Conservation (phyloP, 2,797 vertebrate genomes). For the Miichthys miiuy region DNA sequence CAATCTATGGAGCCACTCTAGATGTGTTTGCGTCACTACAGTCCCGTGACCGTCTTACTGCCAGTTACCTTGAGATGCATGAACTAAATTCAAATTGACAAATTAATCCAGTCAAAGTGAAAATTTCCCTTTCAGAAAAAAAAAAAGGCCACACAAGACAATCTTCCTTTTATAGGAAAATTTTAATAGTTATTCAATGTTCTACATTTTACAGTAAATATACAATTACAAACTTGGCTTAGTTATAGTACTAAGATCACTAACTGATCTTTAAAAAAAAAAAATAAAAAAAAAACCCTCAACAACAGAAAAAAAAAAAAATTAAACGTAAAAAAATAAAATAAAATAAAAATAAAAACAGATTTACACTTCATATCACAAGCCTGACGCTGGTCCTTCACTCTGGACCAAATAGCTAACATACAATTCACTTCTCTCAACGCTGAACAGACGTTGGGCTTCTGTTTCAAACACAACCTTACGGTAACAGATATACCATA, state of each 20-base stretch:
- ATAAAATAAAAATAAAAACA: constrained; percentile 79
- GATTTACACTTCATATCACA: constrained; percentile 96
- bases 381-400: constrained; percentile 88
- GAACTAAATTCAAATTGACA: background rate
- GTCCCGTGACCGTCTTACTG: background rate
- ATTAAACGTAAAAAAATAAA: constrained; percentile 53
- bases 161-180: constrained; percentile 90
- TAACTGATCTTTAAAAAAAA: constrained; percentile 93
- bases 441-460: constrained; percentile 82
- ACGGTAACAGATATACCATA: constrained; percentile 84
- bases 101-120: background rate
- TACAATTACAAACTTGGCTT: constrained; percentile 99
- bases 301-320: constrained; percentile 65
- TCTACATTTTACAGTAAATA: constrained; percentile 99
- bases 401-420: constrained; percentile 85
- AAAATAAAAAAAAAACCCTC: constrained; percentile 74
- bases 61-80: background rate
- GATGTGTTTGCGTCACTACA: background rate
- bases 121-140: background rate
- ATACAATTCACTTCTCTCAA: constrained; percentile 85
- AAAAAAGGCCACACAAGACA: constrained; percentile 24
- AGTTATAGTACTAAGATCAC: constrained; percentile 97
- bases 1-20: background rate
- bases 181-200: constrained; percentile 99
- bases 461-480: constrained; percentile 83